Conservation (phyloP, 2,888 invertebrate species). For the Agrochola macilenta region DNA sequence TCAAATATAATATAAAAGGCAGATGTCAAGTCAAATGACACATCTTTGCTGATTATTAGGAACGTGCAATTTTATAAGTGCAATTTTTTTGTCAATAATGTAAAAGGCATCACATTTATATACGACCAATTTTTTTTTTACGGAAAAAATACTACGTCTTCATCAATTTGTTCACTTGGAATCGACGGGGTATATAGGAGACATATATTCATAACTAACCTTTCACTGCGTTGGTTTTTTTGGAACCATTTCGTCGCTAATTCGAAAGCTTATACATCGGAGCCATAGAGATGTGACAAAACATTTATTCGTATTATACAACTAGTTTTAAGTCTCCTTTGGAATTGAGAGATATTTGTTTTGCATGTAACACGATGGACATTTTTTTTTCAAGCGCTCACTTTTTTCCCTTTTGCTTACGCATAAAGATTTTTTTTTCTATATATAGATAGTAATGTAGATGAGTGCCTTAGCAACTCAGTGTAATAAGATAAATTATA, state of each 20-base stretch:
- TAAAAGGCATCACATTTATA: conserved; percentile 50
- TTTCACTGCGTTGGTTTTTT: conserved; percentile 33
- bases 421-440: conserved; percentile 80
- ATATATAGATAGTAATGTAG: conserved; percentile 85
- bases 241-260: conserved; percentile 67
- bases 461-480: conserved; percentile 90
- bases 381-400: conserved; percentile 76
- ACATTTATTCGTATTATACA: conserved; percentile 89
- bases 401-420: conserved; percentile 78
- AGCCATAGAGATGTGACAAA: conserved; percentile 86
- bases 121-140: not conserved
- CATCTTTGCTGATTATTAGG: conserved; percentile 4
- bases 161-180: conserved; percentile 33
- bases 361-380: conserved; percentile 84
- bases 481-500: conserved; percentile 83
- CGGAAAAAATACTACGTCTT: conserved; percentile 5
- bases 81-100: conserved; percentile 43
- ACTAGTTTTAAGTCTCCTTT: conserved; percentile 85
- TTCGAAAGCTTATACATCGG: conserved; percentile 76
- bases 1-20: not conserved
- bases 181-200: conserved; percentile 38
- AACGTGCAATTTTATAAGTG: conserved; percentile 50
- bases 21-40: conserved; percentile 16
- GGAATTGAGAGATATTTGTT: conserved; percentile 87
- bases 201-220: conserved; percentile 34